Base-by-base conservation (phyloP, 2,888 invertebrate genomes). In the Ormyrus pomaceus region DNA sequence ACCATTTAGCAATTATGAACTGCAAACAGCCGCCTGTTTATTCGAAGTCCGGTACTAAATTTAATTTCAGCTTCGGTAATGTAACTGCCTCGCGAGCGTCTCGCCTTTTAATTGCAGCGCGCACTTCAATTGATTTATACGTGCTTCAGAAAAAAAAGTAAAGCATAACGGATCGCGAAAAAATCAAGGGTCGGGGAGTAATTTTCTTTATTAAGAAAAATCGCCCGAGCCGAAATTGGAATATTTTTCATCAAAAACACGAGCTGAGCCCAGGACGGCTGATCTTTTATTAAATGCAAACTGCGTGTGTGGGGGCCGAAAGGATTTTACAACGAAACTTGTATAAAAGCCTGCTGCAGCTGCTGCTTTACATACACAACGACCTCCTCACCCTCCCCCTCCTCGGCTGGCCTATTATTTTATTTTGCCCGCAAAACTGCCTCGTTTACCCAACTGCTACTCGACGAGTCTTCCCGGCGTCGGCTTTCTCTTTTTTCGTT, bases 401-500 rank as follows among this genome's bases (percentile, higher is more conserved):
- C 80, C 73, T 75, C 19, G 69, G 65, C 68, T 80, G 61, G 51
- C 75, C 79, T 78, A 82, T 84, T 84, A 81, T 71, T 84, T 82
- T 81, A 84, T 84, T 84, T 83, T 82, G 3, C 69, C 81, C 82
- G 50, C 83, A 73, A 82, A 84, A 84, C 74, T 83, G 78, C 83
- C 73, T 80, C 83, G 74, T 83, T 84, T 83, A 81, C 72, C 72
- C 84, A 79, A 74, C 74, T 56, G 82, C 79, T 82, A 80, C 70
- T 82, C 72, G 77, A 77, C 65, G 51, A 71, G 51, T 65, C 77
- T 71, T 46, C 48, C 8, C 19, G 4, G 46, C 55, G 34, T 2
- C 45, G 34, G 5, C 69, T 62, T 45, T 11, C 6, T 6, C 9
- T n/a, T n/a, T 46, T 64, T 3, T n/a, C 64, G 48, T 58, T 45